Evolutionary conservation across 2,797 vertebrate species (phyloP), one percentile per base, ranked within the genome.

Genomic region (Lepidocolaptes lacrymiger): DNA sequence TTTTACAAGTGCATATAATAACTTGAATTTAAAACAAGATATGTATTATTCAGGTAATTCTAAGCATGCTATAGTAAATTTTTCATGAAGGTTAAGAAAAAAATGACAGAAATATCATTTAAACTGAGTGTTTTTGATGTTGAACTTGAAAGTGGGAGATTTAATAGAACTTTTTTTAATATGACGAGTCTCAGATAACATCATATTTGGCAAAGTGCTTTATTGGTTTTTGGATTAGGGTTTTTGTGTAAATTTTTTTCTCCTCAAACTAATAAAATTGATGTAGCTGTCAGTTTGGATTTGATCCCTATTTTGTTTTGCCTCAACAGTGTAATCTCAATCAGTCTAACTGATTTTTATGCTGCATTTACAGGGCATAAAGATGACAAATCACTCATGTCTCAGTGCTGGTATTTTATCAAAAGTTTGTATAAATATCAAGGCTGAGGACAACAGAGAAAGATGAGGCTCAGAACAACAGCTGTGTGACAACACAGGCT

Each of bases 41-140:
- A 97, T 97, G 96, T 96, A 96, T 97, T 96, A 97, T 96, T 97
- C 96, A 97, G 94, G 88, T 96, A 96, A 96, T 96, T 97, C 96
- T 97, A 96, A 97, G 96, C 89, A 94, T 83, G 84, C 77, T 56
- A 77, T 73, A 73, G 95, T 97, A 96, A 96, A 97, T 97, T 97
- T 97, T 96, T 96, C 96, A 97, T 97, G 97, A 97, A 94, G 95
- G 93, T 95, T 97, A 95, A 95, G 94, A 64, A 96, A 97, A 96
- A 97, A 93, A 93, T 96, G 96, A 96, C 97, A 97, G 96, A 93
- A 95, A 91, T 97, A 97, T 96, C 96, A 96, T 97, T 97, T 97
- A 96, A 93, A 76, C 92, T 93, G 97, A 97, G 92, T 89, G 93
- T 0, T 94, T 97, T 97, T 97, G 97, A 97, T 96, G 97, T 94